Conservation (phyloP, 2,888 invertebrate genomes). For the Charanyca ferruginea region DNA sequence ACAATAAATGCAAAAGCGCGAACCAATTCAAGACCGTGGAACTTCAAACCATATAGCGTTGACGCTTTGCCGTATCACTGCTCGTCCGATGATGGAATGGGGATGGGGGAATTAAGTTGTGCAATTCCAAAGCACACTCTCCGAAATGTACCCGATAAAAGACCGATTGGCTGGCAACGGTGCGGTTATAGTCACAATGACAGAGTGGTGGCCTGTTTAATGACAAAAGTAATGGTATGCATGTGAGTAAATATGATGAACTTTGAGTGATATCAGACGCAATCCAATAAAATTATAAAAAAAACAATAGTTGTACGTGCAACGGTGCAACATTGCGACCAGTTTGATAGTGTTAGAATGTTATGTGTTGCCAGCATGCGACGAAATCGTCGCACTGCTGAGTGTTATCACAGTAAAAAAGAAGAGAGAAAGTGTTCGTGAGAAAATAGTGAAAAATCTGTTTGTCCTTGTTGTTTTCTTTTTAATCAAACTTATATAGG, state of each 20-base stretch:
- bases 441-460: conserved; percentile 27
- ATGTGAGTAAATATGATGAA: conserved; percentile 3
- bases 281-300: conserved; percentile 44
- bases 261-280: conserved; percentile 55
- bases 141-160: too few relatives aligned
- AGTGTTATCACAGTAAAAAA: conserved; percentile 70
- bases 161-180: too few relatives aligned
- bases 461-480: conserved; percentile 38
- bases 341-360: conserved; percentile 61
- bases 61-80: too few relatives aligned
- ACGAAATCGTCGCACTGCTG: conserved; percentile 56
- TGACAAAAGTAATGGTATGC: conserved; percentile 3
- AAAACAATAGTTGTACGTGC: conserved; percentile 37
- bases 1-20: too few relatives aligned
- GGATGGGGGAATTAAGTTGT: too few relatives aligned
- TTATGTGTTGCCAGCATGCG: conserved; percentile 63
- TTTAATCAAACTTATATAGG: conserved; percentile 26
- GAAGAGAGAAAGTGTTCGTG: conserved; percentile 46
- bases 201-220: background rate
- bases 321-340: conserved; percentile 42
- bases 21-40: too few relatives aligned
- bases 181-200: too few relatives aligned
- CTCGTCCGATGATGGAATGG: too few relatives aligned
- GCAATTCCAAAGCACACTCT: too few relatives aligned
- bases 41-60: too few relatives aligned